Percentiles rank a stretch among this genome's conserved stretches.
These are phyloP conservation scores for Uloborus plumipes DNA, from an alignment of 2,888 invertebrate species.

Conservation along the genomic window DNA sequence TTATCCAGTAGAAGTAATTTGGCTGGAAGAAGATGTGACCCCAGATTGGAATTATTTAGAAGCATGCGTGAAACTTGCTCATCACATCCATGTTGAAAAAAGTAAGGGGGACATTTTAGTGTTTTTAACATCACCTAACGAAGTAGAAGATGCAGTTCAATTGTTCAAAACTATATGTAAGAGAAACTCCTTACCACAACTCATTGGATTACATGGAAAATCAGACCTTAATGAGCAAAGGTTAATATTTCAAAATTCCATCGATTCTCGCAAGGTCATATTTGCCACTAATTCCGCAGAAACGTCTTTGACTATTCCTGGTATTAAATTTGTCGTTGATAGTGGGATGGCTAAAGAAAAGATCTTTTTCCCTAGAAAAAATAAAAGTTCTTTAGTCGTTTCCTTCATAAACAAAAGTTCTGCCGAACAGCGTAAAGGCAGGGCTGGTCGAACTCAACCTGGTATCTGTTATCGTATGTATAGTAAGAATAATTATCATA, in stretches of 20 bases:
- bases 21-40: constrained; percentile 63
- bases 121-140: constrained; percentile 67
- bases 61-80: constrained; percentile 69
- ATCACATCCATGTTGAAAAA: constrained; percentile 68
- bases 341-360: constrained; percentile 71
- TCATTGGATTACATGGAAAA: constrained; percentile 67
- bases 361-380: constrained; percentile 69
- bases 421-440: constrained; percentile 72
- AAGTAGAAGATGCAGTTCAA: constrained; percentile 69
- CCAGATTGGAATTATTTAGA: constrained; percentile 65
- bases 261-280: constrained; percentile 69
- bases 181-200: constrained; percentile 12
- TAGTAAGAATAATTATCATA: constrained; percentile 68
- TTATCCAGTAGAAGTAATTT: constrained; percentile 71
- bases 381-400: constrained; percentile 69
- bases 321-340: constrained; percentile 72
- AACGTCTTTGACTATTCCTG: constrained; percentile 72
- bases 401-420: constrained; percentile 70
- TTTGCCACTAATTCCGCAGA: constrained; percentile 73
- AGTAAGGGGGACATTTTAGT: constrained; percentile 69
- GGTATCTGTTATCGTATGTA: constrained; percentile 72
- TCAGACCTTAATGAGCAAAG: constrained; percentile 70
- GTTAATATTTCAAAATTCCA: constrained; percentile 67
- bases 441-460: constrained; percentile 71
- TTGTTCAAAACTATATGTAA: constrained; percentile 42